phyloP scores from a whole-genome alignment of 37 sponge, comb jelly and placozoan genomes.

The Ianthella basta region DNA sequence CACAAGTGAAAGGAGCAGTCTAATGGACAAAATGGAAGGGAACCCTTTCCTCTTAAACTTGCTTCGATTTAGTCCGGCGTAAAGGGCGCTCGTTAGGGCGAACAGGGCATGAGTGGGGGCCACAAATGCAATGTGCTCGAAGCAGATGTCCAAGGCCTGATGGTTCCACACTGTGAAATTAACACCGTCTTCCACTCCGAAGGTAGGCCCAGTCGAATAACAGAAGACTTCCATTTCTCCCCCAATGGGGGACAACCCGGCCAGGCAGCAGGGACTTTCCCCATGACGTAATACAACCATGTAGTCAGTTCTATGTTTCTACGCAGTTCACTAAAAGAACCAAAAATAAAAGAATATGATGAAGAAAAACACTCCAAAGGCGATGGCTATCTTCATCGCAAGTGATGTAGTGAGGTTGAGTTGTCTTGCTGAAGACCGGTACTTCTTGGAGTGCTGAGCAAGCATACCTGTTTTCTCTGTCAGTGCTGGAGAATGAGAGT shows the following conservation, averaged over 20 bases:
- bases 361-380: slow-evolving; percentile 67
- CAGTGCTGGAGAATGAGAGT: slow-evolving; percentile 59
- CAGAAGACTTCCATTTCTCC: slow-evolving; percentile 4
- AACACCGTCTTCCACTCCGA: not conserved
- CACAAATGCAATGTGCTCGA: slow-evolving; percentile 49
- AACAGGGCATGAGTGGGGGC: slow-evolving; percentile 27
- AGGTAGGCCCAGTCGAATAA: not conserved
- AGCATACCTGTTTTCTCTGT: slow-evolving; percentile 77
- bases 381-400: slow-evolving; percentile 77
- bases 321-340: slow-evolving; percentile 54
- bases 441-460: slow-evolving; percentile 71
- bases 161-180: slow-evolving; percentile 59
- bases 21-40: slow-evolving; percentile 26
- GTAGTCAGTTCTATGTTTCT: too few relatives aligned
- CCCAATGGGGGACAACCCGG: too few relatives aligned
- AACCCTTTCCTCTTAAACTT: slow-evolving; percentile 35
- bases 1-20: slow-evolving; percentile 29
- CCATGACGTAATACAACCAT: too few relatives aligned
- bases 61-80: slow-evolving; percentile 40
- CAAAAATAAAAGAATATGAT: slow-evolving; percentile 77
- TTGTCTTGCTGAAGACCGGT: slow-evolving; percentile 76
- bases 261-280: too few relatives aligned
- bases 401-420: slow-evolving; percentile 87
- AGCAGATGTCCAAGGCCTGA: slow-evolving; percentile 66
- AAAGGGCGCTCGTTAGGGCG: slow-evolving; percentile 51